These are phyloP conservation scores for Phoenicopterus ruber DNA, from an alignment of 2,113 vertebrate genomes.

Conservation along the genomic window DNA sequence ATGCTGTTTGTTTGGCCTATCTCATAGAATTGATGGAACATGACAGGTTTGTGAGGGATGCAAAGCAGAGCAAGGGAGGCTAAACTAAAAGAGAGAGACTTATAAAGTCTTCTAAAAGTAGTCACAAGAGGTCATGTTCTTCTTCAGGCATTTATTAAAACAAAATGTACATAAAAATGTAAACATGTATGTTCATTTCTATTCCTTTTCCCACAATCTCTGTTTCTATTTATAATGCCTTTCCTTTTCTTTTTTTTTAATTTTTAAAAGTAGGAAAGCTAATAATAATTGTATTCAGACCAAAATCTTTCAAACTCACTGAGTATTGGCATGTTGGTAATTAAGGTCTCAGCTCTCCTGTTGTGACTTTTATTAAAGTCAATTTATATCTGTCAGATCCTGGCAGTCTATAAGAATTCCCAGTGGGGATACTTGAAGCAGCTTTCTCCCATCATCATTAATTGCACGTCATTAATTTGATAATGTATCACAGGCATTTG, in stretches of 20 bases:
- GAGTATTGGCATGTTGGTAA: neutral
- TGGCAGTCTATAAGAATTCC: neutral
- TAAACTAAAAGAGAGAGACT: neutral
- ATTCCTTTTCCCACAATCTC: neutral
- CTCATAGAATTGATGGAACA: neutral
- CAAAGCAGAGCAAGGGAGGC: neutral
- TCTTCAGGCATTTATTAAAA: neutral
- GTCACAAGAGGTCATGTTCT: neutral
- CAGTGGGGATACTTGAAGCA: neutral
- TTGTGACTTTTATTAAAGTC: slow-evolving; percentile 50
- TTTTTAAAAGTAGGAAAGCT: neutral
- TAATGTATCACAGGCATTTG: neutral
- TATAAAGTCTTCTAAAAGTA: neutral
- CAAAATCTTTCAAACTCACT: neutral
- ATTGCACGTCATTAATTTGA: slow-evolving; percentile 4
- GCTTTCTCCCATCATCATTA: slow-evolving; percentile 33
- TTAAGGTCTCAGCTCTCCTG: slow-evolving; percentile 13
- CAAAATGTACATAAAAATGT: neutral
- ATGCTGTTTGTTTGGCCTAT: neutral
- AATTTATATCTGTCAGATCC: slow-evolving; percentile 37
- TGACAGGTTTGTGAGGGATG: neutral
- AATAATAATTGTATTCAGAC: neutral
- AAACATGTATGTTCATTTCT: neutral
- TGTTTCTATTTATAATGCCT: neutral
- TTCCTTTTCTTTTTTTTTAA: neutral